Base-by-base conservation (phyloP, 2,113 vertebrate species). In the Platichthys flesus region DNA sequence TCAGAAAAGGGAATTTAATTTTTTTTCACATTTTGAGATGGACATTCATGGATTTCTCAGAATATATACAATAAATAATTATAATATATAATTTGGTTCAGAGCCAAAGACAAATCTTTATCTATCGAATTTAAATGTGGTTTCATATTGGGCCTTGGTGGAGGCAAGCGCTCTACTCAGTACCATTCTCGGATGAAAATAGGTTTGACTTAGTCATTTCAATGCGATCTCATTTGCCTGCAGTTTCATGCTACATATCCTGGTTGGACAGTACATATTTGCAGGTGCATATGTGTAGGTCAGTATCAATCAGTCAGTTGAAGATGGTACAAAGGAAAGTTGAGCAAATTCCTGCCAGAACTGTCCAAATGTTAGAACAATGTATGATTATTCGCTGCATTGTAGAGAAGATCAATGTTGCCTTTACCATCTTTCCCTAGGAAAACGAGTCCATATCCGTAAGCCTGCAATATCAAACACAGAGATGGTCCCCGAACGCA, bases 401-500 rank as follows among this genome's bases (percentile, higher is more conserved):
- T 54, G 51, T 20, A 54, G 10, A 23, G 20, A 21, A 3, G 9
- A 5, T 60, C 35, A 37, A 67, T 2, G 1, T 52, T 23, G 0
- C 69, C 10, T 65, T 57, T 64, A n/a, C 45, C 16, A 16, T 64
- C 6, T 74, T 18, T 78, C 26, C 68, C 7, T 55, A 98, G 97
- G 95, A 81, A 96, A 95, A 88, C 94, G 93, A 93, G 94, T 94
- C 52, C 96, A 95, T 21, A 89, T 95, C 85, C 95, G 94, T 76
- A 97, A 94, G 93, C 93, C 95, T 28, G 94, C 94, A n/a, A 93
- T 94, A 49, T 90, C 89, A 5, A 74, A 88, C 79, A 88, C 93
- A 16, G 95, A 97, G 76, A 81, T 93, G 28, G 95, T 89, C 61
- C 96, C 96, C 1, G 91, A 96, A 85, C 95, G 96, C 81, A 98